Percentiles rank a stretch among this genome's conserved stretches.
These are phyloP conservation scores for Stegodyphus dumicola DNA, from an alignment of 1,140 invertebrate genomes.

Conservation along the genomic window DNA sequence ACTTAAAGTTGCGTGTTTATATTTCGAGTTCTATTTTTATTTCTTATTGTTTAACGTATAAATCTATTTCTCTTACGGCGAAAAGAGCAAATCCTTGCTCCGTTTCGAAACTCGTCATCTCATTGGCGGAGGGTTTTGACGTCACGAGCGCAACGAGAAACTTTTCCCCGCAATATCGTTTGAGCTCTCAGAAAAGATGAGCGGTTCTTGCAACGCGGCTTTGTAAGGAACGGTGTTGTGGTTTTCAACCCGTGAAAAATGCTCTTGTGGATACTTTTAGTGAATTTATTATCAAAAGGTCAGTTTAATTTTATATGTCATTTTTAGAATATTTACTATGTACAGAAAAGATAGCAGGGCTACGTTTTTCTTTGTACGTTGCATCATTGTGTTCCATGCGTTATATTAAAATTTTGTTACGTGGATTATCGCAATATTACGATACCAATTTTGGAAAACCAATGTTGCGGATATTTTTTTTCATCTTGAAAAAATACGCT, in stretches of 20 bases:
- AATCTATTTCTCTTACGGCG: constrained; percentile 9
- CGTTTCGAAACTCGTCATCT: neutral
- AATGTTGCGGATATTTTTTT: no score
- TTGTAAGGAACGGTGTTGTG: constrained; percentile 17
- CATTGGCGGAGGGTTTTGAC: constrained; percentile 23
- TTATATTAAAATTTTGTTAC: no score
- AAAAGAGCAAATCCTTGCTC: constrained; percentile 24
- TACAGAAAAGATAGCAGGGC: no score
- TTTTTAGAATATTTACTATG: no score
- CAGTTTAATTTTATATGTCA: neutral
- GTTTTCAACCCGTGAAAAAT: constrained; percentile 31
- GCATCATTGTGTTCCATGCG: no score
- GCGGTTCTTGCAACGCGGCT: constrained; percentile 24
- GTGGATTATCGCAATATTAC: no score
- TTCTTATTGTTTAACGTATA: neutral
- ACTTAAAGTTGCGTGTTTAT: no score
- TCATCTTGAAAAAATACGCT: no score
- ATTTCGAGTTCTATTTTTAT: neutral
- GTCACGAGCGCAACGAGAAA: constrained; percentile 35
- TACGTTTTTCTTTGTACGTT: no score
- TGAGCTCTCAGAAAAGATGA: constrained; percentile 20
- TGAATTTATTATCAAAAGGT: constrained; percentile 24
- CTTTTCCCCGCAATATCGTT: constrained; percentile 27
- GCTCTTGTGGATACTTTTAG: constrained; percentile 38
- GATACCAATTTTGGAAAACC: no score